These are phyloP conservation scores for Polyommatus icarus DNA, from an alignment of 2,888 invertebrate species.

Conservation along the genomic window DNA sequence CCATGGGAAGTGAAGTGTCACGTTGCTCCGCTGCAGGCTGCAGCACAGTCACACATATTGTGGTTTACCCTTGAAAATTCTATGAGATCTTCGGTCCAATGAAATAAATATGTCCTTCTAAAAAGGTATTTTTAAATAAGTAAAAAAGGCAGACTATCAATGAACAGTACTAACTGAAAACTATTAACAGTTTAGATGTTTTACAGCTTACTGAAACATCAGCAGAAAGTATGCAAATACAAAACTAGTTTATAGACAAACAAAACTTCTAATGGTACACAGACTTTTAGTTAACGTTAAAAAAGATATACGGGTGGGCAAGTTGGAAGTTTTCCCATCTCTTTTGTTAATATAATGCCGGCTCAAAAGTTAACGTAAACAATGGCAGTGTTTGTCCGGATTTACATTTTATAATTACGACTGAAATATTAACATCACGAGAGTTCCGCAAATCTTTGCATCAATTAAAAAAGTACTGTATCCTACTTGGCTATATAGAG, in stretches of 20 bases:
- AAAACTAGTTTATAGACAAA: conserved; percentile 6
- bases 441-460: conserved; percentile 19
- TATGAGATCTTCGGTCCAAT: no score
- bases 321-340: conserved; percentile 27
- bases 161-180: neutral
- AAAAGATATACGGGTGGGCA: conserved; percentile 15
- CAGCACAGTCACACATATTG: no score
- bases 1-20: no score
- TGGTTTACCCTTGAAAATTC: no score
- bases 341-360: conserved; percentile 41
- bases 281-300: conserved; percentile 10
- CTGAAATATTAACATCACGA: conserved; percentile 12
- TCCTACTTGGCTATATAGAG: neutral
- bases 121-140: no score
- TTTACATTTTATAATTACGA: conserved; percentile 40
- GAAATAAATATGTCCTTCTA: no score
- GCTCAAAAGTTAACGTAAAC: conserved; percentile 36
- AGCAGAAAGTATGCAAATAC: conserved; percentile 11
- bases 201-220: neutral
- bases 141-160: no score
- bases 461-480: neutral
- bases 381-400: conserved; percentile 36
- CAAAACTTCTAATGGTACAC: conserved; percentile 6
- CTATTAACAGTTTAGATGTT: neutral
- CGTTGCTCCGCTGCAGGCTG: no score